A percentile compares a stretch with the other conserved stretches of the same genome.
Evolutionary conservation across 2,888 invertebrate genomes (phyloP).

Genomic region (Lasioglossum pauxillum): DNA sequence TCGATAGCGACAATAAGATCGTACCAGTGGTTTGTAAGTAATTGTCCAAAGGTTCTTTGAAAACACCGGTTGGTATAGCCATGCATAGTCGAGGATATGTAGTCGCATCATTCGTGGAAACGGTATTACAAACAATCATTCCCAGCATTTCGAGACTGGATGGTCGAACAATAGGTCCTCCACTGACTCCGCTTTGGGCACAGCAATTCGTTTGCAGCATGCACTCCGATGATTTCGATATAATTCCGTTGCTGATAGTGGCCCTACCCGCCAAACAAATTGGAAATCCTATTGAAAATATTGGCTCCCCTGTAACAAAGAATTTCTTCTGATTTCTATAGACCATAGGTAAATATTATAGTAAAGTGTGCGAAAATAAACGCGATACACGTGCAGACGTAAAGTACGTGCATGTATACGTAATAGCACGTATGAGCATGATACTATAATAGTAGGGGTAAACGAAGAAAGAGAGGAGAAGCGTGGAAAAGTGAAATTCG

Average conservation of each 20-base stretch:
- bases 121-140: conserved; percentile 87
- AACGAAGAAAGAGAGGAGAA: neutral
- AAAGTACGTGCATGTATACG: neutral
- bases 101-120: conserved; percentile 84
- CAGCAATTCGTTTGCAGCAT: conserved; percentile 88
- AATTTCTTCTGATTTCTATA: neutral
- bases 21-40: conserved; percentile 84
- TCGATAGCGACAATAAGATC: neutral
- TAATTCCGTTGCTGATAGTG: conserved; percentile 86
- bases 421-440: neutral
- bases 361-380: neutral
- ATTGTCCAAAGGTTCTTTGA: conserved; percentile 83
- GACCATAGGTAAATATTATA: neutral
- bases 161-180: conserved; percentile 87
- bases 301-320: conserved; percentile 85
- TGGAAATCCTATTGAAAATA: conserved; percentile 87
- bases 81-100: conserved; percentile 87
- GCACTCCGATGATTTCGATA: conserved; percentile 86
- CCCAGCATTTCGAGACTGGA: conserved; percentile 85
- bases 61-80: conserved; percentile 86
- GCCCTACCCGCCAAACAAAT: conserved; percentile 86
- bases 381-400: neutral
- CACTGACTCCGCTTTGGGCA: conserved; percentile 88
- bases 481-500: neutral
- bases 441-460: neutral